These are phyloP conservation scores for Panurus biarmicus DNA, from an alignment of 2,113 vertebrate genomes.

Conservation along the genomic window DNA sequence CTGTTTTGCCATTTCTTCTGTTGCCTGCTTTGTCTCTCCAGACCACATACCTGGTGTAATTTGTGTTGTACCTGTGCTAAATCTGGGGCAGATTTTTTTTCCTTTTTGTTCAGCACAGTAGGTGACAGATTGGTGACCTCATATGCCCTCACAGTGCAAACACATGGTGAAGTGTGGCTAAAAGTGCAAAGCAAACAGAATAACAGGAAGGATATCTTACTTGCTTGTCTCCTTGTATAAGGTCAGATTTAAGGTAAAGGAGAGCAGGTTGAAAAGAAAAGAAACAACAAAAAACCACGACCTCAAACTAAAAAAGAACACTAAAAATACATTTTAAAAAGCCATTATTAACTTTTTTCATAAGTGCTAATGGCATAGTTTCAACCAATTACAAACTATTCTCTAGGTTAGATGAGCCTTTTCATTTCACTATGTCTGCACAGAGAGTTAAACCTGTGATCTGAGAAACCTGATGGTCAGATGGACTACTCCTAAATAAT, in stretches of 20 bases:
- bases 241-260: background rate
- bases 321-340: background rate
- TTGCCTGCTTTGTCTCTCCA: background rate
- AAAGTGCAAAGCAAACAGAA: background rate
- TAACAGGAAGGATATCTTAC: background rate
- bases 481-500: background rate
- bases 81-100: background rate
- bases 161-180: background rate
- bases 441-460: background rate
- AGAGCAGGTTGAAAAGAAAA: background rate
- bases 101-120: background rate
- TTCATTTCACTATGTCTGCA: background rate
- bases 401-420: background rate
- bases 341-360: background rate
- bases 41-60: background rate
- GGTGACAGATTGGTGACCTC: background rate
- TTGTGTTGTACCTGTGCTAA: background rate
- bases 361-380: background rate
- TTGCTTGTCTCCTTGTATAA: background rate
- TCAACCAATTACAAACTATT: background rate
- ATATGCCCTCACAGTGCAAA: background rate
- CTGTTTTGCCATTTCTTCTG: background rate
- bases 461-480: background rate
- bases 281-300: background rate
- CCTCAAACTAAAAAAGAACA: rapidly evolving